Conservation (phyloP, 1,140 invertebrate genomes). For the Drosophila nigromelanica region DNA sequence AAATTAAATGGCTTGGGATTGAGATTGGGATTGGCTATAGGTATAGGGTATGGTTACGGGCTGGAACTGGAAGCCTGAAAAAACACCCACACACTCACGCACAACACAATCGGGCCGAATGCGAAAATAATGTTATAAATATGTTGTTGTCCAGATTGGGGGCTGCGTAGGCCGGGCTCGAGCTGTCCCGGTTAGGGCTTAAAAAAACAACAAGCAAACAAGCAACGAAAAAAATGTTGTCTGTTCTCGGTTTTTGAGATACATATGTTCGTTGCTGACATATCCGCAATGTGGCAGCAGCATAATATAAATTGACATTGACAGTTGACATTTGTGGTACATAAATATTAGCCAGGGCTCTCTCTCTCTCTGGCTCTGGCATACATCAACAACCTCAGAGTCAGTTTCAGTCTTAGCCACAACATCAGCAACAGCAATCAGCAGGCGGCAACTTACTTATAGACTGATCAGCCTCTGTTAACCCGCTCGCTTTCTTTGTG, state of each 20-base stretch:
- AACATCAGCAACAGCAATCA: conserved; percentile 48
- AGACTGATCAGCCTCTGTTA: conserved; percentile 63
- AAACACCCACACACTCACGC: conserved; percentile 47
- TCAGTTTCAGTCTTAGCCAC: conserved; percentile 30
- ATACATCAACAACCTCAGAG: conserved; percentile 66
- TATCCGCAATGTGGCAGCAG: conserved; percentile 80
- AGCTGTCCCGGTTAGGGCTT: conserved; percentile 57
- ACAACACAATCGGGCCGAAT: conserved; percentile 35
- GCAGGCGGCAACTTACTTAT: conserved; percentile 76
- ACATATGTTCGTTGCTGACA: conserved; percentile 79
- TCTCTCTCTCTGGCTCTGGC: conserved; percentile 35
- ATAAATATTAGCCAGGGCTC: conserved; percentile 76
- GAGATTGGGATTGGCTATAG: not conserved
- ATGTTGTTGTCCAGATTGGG: conserved; percentile 57
- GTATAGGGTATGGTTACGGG: not conserved
- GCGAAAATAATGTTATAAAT: conserved; percentile 80
- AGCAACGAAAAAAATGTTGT: conserved; percentile 32
- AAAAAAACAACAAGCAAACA: conserved; percentile 31
- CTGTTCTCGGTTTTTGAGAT: conserved; percentile 62
- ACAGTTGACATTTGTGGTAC: conserved; percentile 81
- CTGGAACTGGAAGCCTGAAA: conserved; percentile 22
- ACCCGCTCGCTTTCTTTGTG: conserved; percentile 64
- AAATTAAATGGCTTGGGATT: conserved; percentile 33
- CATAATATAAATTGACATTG: conserved; percentile 81
- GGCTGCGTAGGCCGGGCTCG: conserved; percentile 63